Evolutionary conservation across 2,888 invertebrate species (phyloP).

Genomic region (Girardia tigrina): DNA sequence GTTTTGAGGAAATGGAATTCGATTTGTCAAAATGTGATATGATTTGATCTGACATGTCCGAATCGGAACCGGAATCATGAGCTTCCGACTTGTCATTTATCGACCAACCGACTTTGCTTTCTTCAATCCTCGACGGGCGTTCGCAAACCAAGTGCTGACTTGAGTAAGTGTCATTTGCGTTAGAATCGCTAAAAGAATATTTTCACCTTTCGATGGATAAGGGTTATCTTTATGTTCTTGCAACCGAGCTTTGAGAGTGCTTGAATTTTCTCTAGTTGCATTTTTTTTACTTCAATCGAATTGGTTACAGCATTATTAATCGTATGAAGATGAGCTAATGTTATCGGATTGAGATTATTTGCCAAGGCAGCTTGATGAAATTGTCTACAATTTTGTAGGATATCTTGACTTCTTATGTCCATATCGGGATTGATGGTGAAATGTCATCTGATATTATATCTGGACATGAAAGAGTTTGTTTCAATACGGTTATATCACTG

Average conservation of each 20-base stretch:
- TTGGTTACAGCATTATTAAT: not conserved
- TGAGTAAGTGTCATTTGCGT: not conserved
- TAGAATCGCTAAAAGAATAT: not conserved
- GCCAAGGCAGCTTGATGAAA: slow-evolving; percentile 6
- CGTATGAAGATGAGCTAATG: slow-evolving; percentile 15
- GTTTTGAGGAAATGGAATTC: not conserved
- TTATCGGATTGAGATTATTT: not conserved
- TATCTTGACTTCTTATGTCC: too few species aligned
- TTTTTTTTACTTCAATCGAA: slow-evolving; percentile 5
- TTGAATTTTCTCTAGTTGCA: slow-evolving; percentile 1
- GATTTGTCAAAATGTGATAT: not conserved
- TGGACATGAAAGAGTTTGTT: too few species aligned
- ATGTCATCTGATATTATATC: too few species aligned
- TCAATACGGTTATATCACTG: too few species aligned
- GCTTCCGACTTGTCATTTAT: not conserved
- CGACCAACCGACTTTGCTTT: not conserved
- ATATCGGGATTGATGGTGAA: too few species aligned
- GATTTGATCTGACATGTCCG: not conserved
- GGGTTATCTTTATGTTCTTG: slow-evolving; percentile 8
- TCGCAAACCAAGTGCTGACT: slow-evolving; percentile 11
- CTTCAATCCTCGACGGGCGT: slow-evolving; percentile 2
- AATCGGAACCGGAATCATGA: not conserved
- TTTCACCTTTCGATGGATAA: slow-evolving; percentile 3
- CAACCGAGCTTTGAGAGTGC: not conserved
- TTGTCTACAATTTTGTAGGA: not conserved